Conservation (phyloP, 1,140 invertebrate species). For the Batillaria attramentaria region DNA sequence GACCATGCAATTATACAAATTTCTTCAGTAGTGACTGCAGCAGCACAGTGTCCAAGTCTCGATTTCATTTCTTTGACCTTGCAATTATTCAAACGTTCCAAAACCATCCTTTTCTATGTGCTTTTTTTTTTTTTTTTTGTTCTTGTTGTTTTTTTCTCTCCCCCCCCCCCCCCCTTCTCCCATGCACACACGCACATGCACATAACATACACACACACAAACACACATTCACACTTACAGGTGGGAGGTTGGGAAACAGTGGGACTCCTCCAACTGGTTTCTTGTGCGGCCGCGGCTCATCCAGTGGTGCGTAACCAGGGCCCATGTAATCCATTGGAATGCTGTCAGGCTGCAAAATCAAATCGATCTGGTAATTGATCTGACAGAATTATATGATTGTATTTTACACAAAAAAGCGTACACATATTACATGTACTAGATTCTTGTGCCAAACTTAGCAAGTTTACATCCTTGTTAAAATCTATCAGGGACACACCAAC, state of each 20-base stretch:
- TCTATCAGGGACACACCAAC: too few relatives aligned
- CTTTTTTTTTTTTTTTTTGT: too few relatives aligned
- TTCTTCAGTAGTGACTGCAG: not conserved
- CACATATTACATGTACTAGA: not conserved
- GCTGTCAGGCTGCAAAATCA: constrained; percentile 44
- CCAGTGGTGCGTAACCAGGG: constrained; percentile 55
- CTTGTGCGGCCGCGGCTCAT: constrained; percentile 50
- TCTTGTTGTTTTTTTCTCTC: too few relatives aligned
- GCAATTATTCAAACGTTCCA: too few relatives aligned
- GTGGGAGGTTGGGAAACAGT: constrained; percentile 55
- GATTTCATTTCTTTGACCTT: too few relatives aligned
- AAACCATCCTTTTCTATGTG: too few relatives aligned
- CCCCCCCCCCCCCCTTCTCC: not conserved
- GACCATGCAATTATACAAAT: not conserved
- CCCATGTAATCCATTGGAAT: constrained; percentile 55
- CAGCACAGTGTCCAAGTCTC: not conserved
- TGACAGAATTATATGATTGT: too few relatives aligned
- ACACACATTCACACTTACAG: constrained; percentile 39
- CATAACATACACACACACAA: not conserved
- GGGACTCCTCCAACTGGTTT: constrained; percentile 58
- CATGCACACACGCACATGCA: not conserved
- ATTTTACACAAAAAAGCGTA: constrained; percentile 13
- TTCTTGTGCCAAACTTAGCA: too few relatives aligned
- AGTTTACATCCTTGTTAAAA: too few relatives aligned
- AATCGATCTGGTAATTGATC: too few relatives aligned